Evolutionary conservation across 2,797 vertebrate genomes (phyloP).

Genomic region (Microcaecilia unicolor): DNA sequence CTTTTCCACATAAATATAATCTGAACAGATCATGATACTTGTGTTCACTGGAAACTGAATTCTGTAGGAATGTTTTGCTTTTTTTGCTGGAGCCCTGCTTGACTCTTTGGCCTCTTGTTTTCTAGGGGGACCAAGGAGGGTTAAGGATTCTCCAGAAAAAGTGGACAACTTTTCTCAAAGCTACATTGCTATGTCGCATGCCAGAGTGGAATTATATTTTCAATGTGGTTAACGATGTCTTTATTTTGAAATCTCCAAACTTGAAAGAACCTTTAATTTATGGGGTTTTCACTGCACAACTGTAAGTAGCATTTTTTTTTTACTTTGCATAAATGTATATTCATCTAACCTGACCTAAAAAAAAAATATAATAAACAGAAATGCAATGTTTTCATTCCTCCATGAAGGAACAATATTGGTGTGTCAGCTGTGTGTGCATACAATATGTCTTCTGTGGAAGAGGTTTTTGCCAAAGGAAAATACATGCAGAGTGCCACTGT

Average conservation of each 20-base stretch:
- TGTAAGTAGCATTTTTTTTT: constrained; percentile 58
- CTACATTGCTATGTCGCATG: constrained; percentile 83
- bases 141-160: constrained; percentile 91
- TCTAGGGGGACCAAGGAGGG: constrained; percentile 85
- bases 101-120: too few relatives aligned
- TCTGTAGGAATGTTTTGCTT: too few relatives aligned
- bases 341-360: not conserved
- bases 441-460: constrained; percentile 72
- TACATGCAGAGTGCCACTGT: constrained; percentile 95
- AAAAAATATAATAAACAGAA: not conserved
- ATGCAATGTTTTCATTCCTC: not conserved
- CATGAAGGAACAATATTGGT: constrained; percentile 80
- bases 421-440: constrained; percentile 90
- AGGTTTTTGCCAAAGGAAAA: constrained; percentile 86
- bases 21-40: not conserved
- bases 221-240: constrained; percentile 85
- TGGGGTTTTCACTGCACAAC: constrained; percentile 84
- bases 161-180: constrained; percentile 95
- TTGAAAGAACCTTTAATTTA: constrained; percentile 81
- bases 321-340: not conserved
- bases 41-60: too few relatives aligned
- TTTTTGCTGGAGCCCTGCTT: too few relatives aligned
- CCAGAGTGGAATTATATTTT: constrained; percentile 89
- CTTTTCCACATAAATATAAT: too few relatives aligned
- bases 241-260: constrained; percentile 68